A percentile compares a stretch with the other conserved stretches of the same genome.
These are phyloP conservation scores for Ypsolopha sequella DNA, from an alignment of 2,888 invertebrate genomes.

Conservation along the genomic window DNA sequence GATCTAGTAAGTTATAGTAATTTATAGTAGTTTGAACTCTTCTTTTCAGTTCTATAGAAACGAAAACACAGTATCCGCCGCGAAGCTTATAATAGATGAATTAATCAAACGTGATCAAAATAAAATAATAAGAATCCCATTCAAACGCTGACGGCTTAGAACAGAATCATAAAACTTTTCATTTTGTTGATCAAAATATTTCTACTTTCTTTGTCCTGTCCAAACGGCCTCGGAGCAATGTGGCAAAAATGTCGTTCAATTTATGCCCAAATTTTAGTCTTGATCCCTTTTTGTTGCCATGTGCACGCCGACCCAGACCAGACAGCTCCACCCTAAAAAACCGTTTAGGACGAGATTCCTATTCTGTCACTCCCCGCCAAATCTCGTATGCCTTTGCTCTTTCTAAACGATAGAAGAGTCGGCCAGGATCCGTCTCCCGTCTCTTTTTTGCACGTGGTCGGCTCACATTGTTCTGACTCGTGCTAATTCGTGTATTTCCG, in stretches of 20 bases:
- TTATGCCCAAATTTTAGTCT: slow-evolving; percentile 60
- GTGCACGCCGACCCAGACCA: slow-evolving; percentile 58
- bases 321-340: slow-evolving; percentile 70
- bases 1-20: too few relatives aligned
- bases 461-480: slow-evolving; percentile 50
- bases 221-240: slow-evolving; percentile 38
- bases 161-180: neutral
- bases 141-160: too few relatives aligned
- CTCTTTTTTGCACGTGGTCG: slow-evolving; percentile 50
- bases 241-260: slow-evolving; percentile 67
- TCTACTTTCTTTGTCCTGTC: neutral
- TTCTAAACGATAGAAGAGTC: slow-evolving; percentile 48
- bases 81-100: too few relatives aligned
- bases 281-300: slow-evolving; percentile 66
- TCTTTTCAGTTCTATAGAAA: too few relatives aligned
- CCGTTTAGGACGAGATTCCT: slow-evolving; percentile 55
- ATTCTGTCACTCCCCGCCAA: slow-evolving; percentile 53
- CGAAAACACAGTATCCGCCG: too few relatives aligned
- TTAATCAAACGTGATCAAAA: too few relatives aligned
- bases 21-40: too few relatives aligned
- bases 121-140: too few relatives aligned
- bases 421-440: slow-evolving; percentile 47
- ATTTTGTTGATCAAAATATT: slow-evolving; percentile 1
- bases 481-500: slow-evolving; percentile 65
- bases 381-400: slow-evolving; percentile 46